These are phyloP conservation scores for Aromia moschata DNA, from an alignment of 2,888 invertebrate genomes.

Conservation along the genomic window DNA sequence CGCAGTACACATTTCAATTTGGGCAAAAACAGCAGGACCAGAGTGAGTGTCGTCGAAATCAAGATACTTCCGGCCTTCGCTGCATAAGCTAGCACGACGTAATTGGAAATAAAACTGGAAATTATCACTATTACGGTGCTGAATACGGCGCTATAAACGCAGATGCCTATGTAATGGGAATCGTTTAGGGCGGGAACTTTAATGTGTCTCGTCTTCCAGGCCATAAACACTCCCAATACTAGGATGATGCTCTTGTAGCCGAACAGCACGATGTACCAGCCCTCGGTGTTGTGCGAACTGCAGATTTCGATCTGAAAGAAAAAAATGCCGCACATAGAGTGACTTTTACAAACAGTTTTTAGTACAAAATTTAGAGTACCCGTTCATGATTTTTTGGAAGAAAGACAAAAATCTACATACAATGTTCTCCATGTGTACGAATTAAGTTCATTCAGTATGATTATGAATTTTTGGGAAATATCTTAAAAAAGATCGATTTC, in stretches of 20 bases:
- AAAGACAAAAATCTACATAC: too few relatives aligned
- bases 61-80: constrained; percentile 85
- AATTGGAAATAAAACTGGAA: constrained; percentile 86
- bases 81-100: constrained; percentile 81
- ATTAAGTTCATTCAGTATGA: too few relatives aligned
- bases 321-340: too few relatives aligned
- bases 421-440: too few relatives aligned
- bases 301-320: constrained; percentile 84
- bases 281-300: constrained; percentile 84
- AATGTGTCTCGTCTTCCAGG: constrained; percentile 93
- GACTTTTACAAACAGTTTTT: too few relatives aligned
- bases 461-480: too few relatives aligned
- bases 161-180: constrained; percentile 92
- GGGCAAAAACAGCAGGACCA: constrained; percentile 87
- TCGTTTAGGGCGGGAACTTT: constrained; percentile 93
- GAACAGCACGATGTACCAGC: constrained; percentile 91
- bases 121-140: constrained; percentile 87
- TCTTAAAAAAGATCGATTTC: too few relatives aligned
- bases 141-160: constrained; percentile 91
- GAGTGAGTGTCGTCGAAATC: constrained; percentile 85
- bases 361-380: too few relatives aligned
- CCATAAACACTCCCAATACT: constrained; percentile 93
- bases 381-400: too few relatives aligned
- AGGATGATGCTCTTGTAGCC: constrained; percentile 89
- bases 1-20: constrained; percentile 80